phyloP scores from a whole-genome alignment of 2,797 vertebrate genomes.

The Gymnocypris eckloni region DNA sequence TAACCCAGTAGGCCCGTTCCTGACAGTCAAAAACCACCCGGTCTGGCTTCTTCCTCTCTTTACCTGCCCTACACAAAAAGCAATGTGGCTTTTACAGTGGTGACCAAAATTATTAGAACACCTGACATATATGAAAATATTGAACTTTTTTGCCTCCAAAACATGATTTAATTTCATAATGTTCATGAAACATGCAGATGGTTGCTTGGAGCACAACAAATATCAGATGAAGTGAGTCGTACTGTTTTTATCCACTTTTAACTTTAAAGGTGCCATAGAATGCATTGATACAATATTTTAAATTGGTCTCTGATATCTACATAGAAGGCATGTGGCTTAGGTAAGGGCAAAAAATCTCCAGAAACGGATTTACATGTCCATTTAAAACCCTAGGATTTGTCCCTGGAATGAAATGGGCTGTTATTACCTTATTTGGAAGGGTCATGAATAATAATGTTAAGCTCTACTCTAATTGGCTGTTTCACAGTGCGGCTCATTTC shows the following conservation, averaged over 20 bases:
- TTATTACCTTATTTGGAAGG: no score
- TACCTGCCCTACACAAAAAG: slow-evolving; percentile 83
- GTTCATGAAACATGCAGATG: not conserved
- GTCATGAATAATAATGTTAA: no score
- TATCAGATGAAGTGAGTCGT: not conserved
- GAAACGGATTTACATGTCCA: no score
- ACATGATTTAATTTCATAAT: not conserved
- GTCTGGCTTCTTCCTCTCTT: slow-evolving; percentile 93
- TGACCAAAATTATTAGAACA: not conserved
- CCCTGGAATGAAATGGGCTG: no score
- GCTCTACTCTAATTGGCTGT: no score
- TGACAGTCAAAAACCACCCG: slow-evolving; percentile 93
- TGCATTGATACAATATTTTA: no score
- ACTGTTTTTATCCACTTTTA: not conserved
- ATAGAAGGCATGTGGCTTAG: no score
- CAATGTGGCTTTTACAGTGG: not conserved
- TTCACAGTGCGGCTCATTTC: no score
- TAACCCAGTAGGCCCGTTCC: slow-evolving; percentile 97
- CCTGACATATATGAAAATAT: not conserved
- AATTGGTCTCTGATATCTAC: no score
- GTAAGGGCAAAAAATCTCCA: no score
- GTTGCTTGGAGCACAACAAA: not conserved
- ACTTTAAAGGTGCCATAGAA: no score
- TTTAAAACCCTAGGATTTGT: no score
- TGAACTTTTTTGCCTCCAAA: not conserved